Conservation (phyloP, 2,113 vertebrate genomes). For the Ornithorhynchus anatinus region DNA sequence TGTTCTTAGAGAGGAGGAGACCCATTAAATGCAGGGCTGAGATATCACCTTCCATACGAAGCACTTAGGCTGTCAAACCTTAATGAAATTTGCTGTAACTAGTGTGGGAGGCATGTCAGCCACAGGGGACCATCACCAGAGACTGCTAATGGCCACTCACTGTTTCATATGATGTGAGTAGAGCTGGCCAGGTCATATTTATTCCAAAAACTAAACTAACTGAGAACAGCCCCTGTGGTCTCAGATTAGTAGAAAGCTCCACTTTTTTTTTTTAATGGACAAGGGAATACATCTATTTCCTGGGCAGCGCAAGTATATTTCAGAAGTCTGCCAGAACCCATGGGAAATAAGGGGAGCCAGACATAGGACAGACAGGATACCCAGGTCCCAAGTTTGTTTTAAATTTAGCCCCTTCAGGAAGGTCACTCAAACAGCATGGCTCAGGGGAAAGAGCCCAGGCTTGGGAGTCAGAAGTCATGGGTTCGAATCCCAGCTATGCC, state of each 20-base stretch:
- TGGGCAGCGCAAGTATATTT: conserved; percentile 16
- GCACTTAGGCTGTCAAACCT: background rate
- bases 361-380: conserved; percentile 5
- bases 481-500: too few relatives aligned
- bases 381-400: conserved; percentile 2
- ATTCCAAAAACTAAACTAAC: conserved; percentile 20
- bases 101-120: conserved; percentile 1
- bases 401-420: conserved; percentile 6
- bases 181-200: background rate
- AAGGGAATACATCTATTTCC: conserved; percentile 18
- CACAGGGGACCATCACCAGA: background rate
- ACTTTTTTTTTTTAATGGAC: conserved; percentile 25
- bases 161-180: background rate
- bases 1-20: conserved; percentile 79
- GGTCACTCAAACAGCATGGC: too few relatives aligned
- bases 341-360: conserved; percentile 5
- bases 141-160: background rate
- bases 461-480: too few relatives aligned
- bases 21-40: background rate
- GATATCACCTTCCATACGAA: conserved; percentile 14
- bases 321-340: conserved; percentile 8
- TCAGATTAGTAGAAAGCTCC: background rate
- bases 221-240: background rate
- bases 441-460: too few relatives aligned
- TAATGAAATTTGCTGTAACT: background rate